Percentiles rank a stretch among this genome's conserved stretches.
Evolutionary conservation across 2,113 vertebrate genomes (phyloP).

Genomic region (Symphodus melops): DNA sequence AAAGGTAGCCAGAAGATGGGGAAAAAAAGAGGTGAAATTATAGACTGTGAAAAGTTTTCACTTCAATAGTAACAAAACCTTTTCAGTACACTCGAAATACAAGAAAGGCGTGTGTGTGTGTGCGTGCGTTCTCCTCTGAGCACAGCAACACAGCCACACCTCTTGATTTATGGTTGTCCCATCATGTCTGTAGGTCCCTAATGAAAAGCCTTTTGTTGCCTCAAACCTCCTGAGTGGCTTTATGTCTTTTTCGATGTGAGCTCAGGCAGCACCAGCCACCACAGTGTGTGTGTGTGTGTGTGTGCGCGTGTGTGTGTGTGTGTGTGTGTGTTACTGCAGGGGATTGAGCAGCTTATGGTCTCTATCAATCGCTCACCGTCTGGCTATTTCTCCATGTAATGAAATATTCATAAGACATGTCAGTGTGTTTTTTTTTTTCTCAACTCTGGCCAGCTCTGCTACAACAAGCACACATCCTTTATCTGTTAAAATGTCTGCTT

Average conservation of each 20-base stretch:
- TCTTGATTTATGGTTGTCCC: conserved; percentile 48
- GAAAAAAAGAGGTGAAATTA: too few species aligned
- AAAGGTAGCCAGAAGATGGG: too few species aligned
- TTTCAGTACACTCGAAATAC: too few species aligned
- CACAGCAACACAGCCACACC: conserved; percentile 40
- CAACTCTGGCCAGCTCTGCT: conserved; percentile 9
- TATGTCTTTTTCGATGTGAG: conserved; percentile 48
- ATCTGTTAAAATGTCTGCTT: conserved; percentile 6
- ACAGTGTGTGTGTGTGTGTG: conserved; percentile 4
- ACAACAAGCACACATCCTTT: conserved; percentile 9
- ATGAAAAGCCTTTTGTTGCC: conserved; percentile 69
- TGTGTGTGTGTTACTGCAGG: conserved; percentile 21
- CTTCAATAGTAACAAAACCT: too few species aligned
- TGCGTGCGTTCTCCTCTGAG: conserved; percentile 24
- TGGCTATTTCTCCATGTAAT: conserved; percentile 20
- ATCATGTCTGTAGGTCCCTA: conserved; percentile 43
- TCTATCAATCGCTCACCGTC: conserved; percentile 10
- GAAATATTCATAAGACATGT: conserved; percentile 47
- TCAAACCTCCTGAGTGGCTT: conserved; percentile 57
- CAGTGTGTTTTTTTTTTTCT: conserved; percentile 20
- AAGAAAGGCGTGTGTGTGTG: too few species aligned
- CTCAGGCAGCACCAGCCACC: conserved; percentile 9
- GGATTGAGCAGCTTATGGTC: conserved; percentile 29
- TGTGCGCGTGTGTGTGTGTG: conserved; percentile 7
- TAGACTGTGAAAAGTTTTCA: too few species aligned